Base-by-base conservation (phyloP, 2,888 invertebrate genomes). In the Drosophila emarginata region DNA sequence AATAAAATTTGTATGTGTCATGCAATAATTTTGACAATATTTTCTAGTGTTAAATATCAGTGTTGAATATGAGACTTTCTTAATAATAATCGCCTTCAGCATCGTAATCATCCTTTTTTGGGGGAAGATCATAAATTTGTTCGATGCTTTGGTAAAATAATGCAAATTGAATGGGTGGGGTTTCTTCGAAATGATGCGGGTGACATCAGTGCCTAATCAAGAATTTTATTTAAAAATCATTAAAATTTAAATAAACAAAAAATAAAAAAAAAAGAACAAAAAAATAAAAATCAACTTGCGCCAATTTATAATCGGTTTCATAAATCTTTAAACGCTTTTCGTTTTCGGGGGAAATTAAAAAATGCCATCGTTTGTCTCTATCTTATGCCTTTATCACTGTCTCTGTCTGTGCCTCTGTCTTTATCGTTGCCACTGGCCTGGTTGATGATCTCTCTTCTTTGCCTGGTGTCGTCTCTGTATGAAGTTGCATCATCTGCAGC, bases 311-410 rank as follows among this genome's bases (percentile, higher is more conserved):
- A 28, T 68, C 64, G 58, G 14, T 62, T 56, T 15, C 26, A 63
- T 72, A 57, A 72, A 72, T 72, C 70, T 68, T 57, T 45, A 59
- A 68, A 60, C 58, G 69, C 21, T 67, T 72, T 66, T 68, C 52
- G 64, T 26, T 70, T 71, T 76, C 69, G 68, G 70, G 74, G 79
- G 79, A 81, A 79, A 79, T 71, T 58, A 61, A 78, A 68, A 74
- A 75, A 72, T 77, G 75, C 69, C 73, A 21, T 64, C 68, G 54
- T 61, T 58, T 53, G 58, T 45, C 63, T 70, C 56, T 57, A 50
- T 12, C 64, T 59, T 5, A 4, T 32, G 32, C 5, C 18, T 45
- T 26, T 60, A 40, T n/a, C 37, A 6, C 39, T 28, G 40, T n/a
- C n/a, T 51, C 18, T 56, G 54, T 32, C 9, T 32, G 32, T 32